Evolutionary conservation across 1,140 invertebrate genomes (phyloP).

Genomic region (Scaptomyza graminum): DNA sequence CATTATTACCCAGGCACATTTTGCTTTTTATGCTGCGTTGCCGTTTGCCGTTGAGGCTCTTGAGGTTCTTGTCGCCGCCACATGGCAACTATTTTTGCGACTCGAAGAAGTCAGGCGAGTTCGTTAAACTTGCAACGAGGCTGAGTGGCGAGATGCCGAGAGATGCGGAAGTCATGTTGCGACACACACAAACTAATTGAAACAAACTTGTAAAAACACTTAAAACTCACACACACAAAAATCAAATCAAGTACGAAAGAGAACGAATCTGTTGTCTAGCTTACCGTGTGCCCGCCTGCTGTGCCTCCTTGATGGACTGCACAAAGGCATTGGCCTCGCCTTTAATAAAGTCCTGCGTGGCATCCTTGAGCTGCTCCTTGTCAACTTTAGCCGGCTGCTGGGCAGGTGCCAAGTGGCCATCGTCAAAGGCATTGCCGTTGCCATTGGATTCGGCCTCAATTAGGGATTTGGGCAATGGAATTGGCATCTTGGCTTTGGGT

Average conservation of each 20-base stretch:
- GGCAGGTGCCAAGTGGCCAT: conserved; percentile 42
- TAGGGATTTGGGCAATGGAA: conserved; percentile 65
- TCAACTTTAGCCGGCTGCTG: conserved; percentile 31
- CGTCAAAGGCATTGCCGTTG: conserved; percentile 40
- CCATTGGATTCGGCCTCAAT: conserved; percentile 63
- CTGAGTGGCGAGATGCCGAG: neutral
- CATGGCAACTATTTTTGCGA: conserved; percentile 77
- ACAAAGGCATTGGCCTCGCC: conserved; percentile 69
- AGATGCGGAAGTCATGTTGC: conserved; percentile 57
- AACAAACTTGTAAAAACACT: conserved; percentile 46
- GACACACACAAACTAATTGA: conserved; percentile 38
- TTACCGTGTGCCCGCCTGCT: conserved; percentile 68
- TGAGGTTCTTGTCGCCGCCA: conserved; percentile 43
- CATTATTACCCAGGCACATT: conserved; percentile 30
- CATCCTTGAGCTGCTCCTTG: conserved; percentile 67
- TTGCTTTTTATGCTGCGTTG: conserved; percentile 23
- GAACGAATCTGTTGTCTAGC: conserved; percentile 4
- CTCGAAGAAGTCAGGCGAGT: conserved; percentile 66
- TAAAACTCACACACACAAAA: conserved; percentile 27
- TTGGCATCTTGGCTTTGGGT: conserved; percentile 65
- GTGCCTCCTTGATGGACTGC: conserved; percentile 71
- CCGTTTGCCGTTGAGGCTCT: conserved; percentile 22
- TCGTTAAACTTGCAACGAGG: conserved; percentile 56
- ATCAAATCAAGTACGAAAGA: conserved; percentile 20
- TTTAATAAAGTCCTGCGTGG: conserved; percentile 73